Evolutionary conservation across 2,797 vertebrate species (phyloP).

Genomic region (Synanceia verrucosa): DNA sequence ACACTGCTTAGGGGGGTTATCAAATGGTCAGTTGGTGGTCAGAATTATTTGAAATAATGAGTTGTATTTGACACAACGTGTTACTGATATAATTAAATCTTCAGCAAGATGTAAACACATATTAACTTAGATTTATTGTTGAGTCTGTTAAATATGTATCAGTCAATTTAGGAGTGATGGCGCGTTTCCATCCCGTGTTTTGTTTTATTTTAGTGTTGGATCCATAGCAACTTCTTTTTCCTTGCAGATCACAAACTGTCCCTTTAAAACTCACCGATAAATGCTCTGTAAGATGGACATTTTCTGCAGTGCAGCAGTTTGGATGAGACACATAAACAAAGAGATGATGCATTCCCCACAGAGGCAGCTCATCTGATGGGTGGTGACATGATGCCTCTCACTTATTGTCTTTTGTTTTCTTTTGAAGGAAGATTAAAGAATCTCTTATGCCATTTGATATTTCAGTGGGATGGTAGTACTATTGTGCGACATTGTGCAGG

Average conservation of each 20-base stretch:
- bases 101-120: not conserved
- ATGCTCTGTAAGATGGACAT: conserved; percentile 32
- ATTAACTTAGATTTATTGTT: not conserved
- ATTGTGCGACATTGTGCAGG: conserved; percentile 31
- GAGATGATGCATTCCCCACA: conserved; percentile 49
- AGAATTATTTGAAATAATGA: not conserved
- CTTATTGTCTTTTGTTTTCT: conserved; percentile 64
- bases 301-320: conserved; percentile 55
- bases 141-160: not conserved
- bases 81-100: not conserved
- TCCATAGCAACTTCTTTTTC: conserved; percentile 11
- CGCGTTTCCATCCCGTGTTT: not conserved
- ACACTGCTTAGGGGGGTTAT: not conserved
- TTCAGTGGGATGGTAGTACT: conserved; percentile 30
- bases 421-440: conserved; percentile 65
- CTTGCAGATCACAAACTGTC: conserved; percentile 7
- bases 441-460: conserved; percentile 59
- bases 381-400: conserved; percentile 48
- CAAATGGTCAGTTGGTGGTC: not conserved
- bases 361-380: conserved; percentile 61
- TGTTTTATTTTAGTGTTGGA: not conserved
- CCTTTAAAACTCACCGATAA: conserved; percentile 42
- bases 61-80: not conserved
- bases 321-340: conserved; percentile 61
- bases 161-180: not conserved